phyloP scores from a whole-genome alignment of 2,888 invertebrate genomes.

The Phortica magna region DNA sequence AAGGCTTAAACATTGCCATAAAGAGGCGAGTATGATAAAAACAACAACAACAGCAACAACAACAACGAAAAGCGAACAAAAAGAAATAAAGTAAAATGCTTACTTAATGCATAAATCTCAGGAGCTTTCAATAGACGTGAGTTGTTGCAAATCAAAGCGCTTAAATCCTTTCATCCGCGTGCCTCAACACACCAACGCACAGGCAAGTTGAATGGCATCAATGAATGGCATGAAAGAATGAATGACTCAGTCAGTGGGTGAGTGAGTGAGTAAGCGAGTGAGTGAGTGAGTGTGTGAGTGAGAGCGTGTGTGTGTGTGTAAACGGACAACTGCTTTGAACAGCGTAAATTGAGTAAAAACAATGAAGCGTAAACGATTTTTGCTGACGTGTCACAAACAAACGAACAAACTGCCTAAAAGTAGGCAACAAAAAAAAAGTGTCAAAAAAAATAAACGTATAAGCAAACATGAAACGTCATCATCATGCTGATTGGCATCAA shows the following conservation, averaged over 20 bases:
- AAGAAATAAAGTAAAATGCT: neutral
- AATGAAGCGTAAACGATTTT: slow-evolving; percentile 69
- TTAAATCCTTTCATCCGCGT: neutral
- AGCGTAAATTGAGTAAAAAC: slow-evolving; percentile 63
- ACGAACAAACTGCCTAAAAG: neutral
- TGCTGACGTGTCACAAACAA: slow-evolving; percentile 58
- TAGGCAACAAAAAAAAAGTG: neutral
- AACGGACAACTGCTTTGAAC: neutral
- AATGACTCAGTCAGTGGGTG: neutral
- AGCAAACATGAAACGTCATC: neutral
- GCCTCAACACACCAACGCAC: neutral
- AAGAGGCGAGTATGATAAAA: neutral
- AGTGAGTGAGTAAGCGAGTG: neutral
- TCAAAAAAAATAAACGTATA: neutral
- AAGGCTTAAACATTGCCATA: neutral
- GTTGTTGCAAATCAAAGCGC: slow-evolving; percentile 5
- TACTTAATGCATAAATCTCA: slow-evolving; percentile 13
- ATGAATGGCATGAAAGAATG: neutral
- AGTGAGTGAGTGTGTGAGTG: neutral
- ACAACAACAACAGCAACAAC: neutral
- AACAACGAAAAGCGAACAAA: neutral
- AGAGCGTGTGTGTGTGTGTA: neutral
- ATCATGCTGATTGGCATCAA: slow-evolving; percentile 2
- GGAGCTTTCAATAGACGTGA: slow-evolving; percentile 8
- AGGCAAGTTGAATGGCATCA: neutral